Evolutionary conservation across 35 echinoderm and acorn worm genomes (phyloP), one percentile per base, ranked within the genome.

Genomic region (Acanthaster planci): DNA sequence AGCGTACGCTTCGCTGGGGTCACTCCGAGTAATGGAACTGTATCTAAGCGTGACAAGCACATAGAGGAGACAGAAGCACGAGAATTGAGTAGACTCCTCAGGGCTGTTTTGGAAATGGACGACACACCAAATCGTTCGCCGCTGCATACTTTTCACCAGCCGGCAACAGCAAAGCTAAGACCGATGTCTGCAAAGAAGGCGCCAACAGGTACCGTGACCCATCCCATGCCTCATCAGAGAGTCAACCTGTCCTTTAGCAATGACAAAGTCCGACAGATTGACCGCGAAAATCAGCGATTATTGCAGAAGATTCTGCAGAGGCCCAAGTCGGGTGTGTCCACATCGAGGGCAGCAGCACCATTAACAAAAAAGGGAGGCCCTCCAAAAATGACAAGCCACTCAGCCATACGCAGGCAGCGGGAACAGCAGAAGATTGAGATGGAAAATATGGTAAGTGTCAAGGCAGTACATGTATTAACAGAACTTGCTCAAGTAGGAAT

Each of bases 221-320:
- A 86, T 38, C 55, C 88, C 15, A 88, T 91, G 78, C 91, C 91
- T 19, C 96, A 94, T 76, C 88, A 99, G 44, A 31, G 96, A 39
- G 93, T 94, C 88, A 99, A 99, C 79, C 81, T 99, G 92, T 99
- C 96, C 4, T 99, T 99, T 38, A 99, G 96, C 76, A 99, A 99
- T 84, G 92, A 99, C 80, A 84, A 93, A 55, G 96, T 99, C 31
- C 39, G 44, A 60, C 80, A 78, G 52, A 99, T 99, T 89, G 96
- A 99, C 55, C 56, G 82, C 77, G 96, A 99, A 22, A 99, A 99
- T 81, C 88, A 91, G 68, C 80, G 96, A 47, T 84, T 99, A 31
- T 79, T 99, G 16, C 53, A 87, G 18, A 91, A 99, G 37, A 99
- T 99, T 64, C 38, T 97, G 30, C 51, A 22, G 7, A 88, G 39